A percentile compares a stretch with the other conserved stretches of the same genome.
Evolutionary conservation across 2,797 vertebrate species (phyloP).

Genomic region (Enteromius trimaculatus): DNA sequence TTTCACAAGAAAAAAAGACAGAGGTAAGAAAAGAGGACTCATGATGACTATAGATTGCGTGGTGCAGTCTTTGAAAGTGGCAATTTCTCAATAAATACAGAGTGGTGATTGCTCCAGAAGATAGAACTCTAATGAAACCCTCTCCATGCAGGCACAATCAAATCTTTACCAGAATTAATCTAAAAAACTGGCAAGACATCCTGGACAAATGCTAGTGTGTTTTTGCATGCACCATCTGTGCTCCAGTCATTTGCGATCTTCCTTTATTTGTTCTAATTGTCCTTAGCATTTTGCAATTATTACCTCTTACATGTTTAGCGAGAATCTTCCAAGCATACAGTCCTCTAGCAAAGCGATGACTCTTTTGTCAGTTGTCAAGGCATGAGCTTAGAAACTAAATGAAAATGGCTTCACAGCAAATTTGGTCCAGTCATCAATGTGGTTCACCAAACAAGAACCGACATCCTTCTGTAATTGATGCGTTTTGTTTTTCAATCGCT

Average conservation of each 20-base stretch:
- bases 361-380: constrained; percentile 49
- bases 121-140: constrained; percentile 50
- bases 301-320: constrained; percentile 35
- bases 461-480: constrained; percentile 55
- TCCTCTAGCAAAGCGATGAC: constrained; percentile 41
- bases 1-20: constrained; percentile 62
- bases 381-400: constrained; percentile 52
- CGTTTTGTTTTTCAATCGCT: constrained; percentile 62
- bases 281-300: constrained; percentile 52
- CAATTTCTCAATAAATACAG: constrained; percentile 65
- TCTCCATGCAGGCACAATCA: constrained; percentile 56
- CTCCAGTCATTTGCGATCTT: constrained; percentile 53
- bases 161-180: constrained; percentile 54
- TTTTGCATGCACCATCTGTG: constrained; percentile 54
- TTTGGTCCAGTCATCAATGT: constrained; percentile 57
- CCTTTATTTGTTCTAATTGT: constrained; percentile 51
- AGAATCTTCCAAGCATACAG: constrained; percentile 44
- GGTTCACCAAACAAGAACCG: constrained; percentile 46
- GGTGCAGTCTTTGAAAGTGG: constrained; percentile 61
- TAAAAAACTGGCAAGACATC: constrained; percentile 25
- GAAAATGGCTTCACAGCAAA: constrained; percentile 57
- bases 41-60: constrained; percentile 70
- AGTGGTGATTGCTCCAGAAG: constrained; percentile 58
- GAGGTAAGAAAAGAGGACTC: constrained; percentile 57
- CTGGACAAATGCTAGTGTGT: constrained; percentile 44